Evolutionary conservation across 2,797 vertebrate species (phyloP).

Genomic region (Pseudopleuronectes americanus): DNA sequence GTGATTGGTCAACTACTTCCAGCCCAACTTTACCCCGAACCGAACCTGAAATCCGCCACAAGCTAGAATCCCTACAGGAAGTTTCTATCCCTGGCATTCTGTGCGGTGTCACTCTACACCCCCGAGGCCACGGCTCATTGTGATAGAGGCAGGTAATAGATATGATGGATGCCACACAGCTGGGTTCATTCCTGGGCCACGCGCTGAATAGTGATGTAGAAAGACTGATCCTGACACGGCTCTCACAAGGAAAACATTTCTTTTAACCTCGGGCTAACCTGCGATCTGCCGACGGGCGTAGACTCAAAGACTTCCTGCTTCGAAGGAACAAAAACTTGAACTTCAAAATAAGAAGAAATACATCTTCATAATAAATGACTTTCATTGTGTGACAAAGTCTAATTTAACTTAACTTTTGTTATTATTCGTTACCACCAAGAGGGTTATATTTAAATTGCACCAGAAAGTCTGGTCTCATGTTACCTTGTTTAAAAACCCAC

Average conservation of each 20-base stretch:
- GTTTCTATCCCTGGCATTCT: slow-evolving; percentile 33
- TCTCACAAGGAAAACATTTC: slow-evolving; percentile 30
- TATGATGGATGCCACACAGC: slow-evolving; percentile 57
- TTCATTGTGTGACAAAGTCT: too few relatives aligned
- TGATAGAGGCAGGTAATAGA: slow-evolving; percentile 62
- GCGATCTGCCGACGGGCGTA: neutral
- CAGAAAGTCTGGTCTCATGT: too few relatives aligned
- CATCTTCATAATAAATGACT: too few relatives aligned
- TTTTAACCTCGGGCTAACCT: slow-evolving; percentile 14
- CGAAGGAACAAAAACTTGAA: neutral
- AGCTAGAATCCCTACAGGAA: slow-evolving; percentile 26
- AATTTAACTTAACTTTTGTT: too few relatives aligned
- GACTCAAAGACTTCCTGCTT: neutral
- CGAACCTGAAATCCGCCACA: neutral
- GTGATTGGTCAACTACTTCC: too few relatives aligned
- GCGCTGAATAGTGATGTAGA: slow-evolving; percentile 45
- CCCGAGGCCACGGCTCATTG: slow-evolving; percentile 44
- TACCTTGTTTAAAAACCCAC: neutral
- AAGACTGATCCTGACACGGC: slow-evolving; percentile 33
- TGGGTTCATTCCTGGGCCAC: slow-evolving; percentile 56
- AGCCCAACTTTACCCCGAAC: neutral
- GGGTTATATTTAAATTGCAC: too few relatives aligned
- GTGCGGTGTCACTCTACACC: slow-evolving; percentile 40
- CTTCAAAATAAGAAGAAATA: neutral
- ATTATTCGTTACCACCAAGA: too few relatives aligned